Percentiles rank a stretch among this genome's conserved stretches.
phyloP scores from a whole-genome alignment of 2,797 vertebrate genomes.

The Petrocephalus schoutedeni region DNA sequence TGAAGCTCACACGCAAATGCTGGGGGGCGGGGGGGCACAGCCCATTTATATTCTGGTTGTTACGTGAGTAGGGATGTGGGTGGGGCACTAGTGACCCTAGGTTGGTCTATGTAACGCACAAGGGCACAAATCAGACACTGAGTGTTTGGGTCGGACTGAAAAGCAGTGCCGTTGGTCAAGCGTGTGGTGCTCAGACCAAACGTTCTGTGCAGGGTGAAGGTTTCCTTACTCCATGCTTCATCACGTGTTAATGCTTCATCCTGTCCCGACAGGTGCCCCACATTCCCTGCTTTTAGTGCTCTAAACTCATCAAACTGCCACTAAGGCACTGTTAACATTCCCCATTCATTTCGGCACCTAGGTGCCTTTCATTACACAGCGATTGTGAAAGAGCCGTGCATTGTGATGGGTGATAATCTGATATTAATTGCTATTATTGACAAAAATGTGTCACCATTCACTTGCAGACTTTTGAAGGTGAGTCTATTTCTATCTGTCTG shows the following conservation, averaged over 20 bases:
- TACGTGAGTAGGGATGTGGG: not conserved
- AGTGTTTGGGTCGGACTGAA: constrained; percentile 1
- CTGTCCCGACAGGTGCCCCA: not conserved
- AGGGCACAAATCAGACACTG: not conserved
- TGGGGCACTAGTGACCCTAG: not conserved
- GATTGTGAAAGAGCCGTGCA: not conserved
- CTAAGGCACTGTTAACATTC: not conserved
- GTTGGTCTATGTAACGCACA: not conserved
- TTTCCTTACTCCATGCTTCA: not conserved
- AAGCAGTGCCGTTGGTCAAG: not conserved
- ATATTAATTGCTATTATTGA: not conserved
- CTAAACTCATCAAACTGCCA: not conserved
- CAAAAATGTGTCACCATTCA: not conserved
- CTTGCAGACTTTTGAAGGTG: not conserved
- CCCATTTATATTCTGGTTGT: not conserved
- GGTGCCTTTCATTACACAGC: not conserved
- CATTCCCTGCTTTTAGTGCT: not conserved
- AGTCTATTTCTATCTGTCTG: constrained; percentile 4
- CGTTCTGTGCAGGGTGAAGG: not conserved
- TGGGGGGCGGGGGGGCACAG: not conserved
- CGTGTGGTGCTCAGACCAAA: not conserved
- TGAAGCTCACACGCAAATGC: not conserved
- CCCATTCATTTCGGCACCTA: not conserved
- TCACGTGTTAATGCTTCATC: not conserved
- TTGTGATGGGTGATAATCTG: not conserved